phyloP scores from a whole-genome alignment of 2,113 vertebrate genomes.

The Myiagra hebetior region DNA sequence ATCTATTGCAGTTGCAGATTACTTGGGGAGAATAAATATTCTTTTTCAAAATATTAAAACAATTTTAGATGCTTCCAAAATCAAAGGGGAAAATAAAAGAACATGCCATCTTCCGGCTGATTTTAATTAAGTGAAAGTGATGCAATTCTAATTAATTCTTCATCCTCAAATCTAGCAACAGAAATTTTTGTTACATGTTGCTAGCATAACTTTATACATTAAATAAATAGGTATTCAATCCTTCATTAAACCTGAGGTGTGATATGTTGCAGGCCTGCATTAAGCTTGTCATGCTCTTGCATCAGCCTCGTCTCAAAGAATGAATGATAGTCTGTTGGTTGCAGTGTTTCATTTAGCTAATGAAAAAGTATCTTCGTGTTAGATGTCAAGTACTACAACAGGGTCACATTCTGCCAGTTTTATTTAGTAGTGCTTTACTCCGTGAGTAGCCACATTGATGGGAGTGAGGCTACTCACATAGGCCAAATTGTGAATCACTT shows the following conservation, averaged over 20 bases:
- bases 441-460: slow-evolving; percentile 27
- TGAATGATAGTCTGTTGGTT: slow-evolving; percentile 32
- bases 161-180: background rate
- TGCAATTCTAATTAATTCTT: background rate
- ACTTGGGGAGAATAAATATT: background rate
- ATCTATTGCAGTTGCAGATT: background rate
- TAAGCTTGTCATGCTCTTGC: slow-evolving; percentile 55
- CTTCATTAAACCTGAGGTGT: slow-evolving; percentile 49
- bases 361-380: slow-evolving; percentile 55
- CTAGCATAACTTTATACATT: background rate
- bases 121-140: slow-evolving; percentile 5
- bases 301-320: slow-evolving; percentile 19
- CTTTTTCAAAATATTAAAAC: background rate
- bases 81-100: background rate
- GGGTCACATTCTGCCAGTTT: slow-evolving; percentile 59
- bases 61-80: background rate
- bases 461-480: background rate
- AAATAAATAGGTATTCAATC: slow-evolving; percentile 49
- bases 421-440: slow-evolving; percentile 48
- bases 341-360: slow-evolving; percentile 6
- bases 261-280: slow-evolving; percentile 60
- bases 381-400: slow-evolving; percentile 61
- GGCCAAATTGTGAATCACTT: slow-evolving; percentile 57
- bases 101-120: background rate
- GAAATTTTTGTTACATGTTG: background rate